A percentile compares a stretch with the other conserved stretches of the same genome.
Evolutionary conservation across 2,113 vertebrate genomes (phyloP).

Genomic region (Toxotes jaculatrix): DNA sequence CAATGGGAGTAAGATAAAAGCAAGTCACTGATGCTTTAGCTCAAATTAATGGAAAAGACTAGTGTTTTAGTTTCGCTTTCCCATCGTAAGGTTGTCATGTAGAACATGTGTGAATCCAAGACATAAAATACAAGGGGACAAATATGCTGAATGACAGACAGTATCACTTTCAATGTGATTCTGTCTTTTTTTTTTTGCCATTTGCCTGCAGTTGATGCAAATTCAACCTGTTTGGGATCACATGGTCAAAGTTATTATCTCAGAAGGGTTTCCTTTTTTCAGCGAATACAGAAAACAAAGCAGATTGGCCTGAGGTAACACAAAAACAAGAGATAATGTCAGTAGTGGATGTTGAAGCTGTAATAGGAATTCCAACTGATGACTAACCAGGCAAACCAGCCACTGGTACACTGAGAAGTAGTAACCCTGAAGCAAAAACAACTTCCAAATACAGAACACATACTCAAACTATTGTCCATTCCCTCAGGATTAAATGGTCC

Average conservation of each 20-base stretch:
- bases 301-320: conserved; percentile 15
- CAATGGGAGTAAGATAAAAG: conserved; percentile 51
- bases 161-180: background rate
- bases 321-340: conserved; percentile 23
- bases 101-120: background rate
- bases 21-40: background rate
- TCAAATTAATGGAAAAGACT: conserved; percentile 28
- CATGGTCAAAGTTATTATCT: background rate
- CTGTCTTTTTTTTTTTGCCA: no score
- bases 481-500: conserved; percentile 31
- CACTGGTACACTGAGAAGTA: background rate
- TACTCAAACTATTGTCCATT: background rate
- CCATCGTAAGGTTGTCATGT: background rate
- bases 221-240: background rate
- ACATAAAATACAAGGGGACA: background rate
- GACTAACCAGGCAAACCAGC: conserved; percentile 34
- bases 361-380: conserved; percentile 18
- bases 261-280: background rate
- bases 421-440: conserved; percentile 30
- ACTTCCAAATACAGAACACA: conserved; percentile 29
- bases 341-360: conserved; percentile 19
- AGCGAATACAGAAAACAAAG: background rate
- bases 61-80: background rate
- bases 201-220: background rate
- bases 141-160: background rate